Evolutionary conservation across 2,113 vertebrate genomes (phyloP).

Genomic region (Entelurus aequoreus): DNA sequence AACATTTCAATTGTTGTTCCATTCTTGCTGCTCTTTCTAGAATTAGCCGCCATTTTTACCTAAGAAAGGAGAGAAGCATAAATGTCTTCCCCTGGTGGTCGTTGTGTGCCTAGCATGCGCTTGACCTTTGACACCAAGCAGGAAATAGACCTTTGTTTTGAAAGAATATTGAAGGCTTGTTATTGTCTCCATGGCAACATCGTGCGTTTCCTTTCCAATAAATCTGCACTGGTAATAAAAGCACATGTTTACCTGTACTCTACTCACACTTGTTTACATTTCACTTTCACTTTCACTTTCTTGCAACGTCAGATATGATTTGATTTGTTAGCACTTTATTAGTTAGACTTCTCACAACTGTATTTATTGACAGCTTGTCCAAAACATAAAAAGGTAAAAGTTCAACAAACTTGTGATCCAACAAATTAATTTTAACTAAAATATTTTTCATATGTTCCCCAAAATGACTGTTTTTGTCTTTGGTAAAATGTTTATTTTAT

Average conservation of each 20-base stretch:
- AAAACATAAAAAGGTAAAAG: no score
- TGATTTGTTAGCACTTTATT: background rate
- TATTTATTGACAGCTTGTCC: no score
- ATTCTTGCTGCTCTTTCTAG: constrained; percentile 10
- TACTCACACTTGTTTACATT: background rate
- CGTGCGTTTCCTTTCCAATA: constrained; percentile 54
- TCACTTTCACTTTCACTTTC: no score
- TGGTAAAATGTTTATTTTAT: no score
- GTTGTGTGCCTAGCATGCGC: constrained; percentile 23
- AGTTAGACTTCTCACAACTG: background rate
- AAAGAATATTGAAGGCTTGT: background rate
- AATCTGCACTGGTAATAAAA: constrained; percentile 79
- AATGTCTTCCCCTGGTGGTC: constrained; percentile 27
- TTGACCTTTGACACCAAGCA: no score
- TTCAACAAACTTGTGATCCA: no score
- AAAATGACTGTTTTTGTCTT: no score
- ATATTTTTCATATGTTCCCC: no score
- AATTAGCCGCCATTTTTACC: no score
- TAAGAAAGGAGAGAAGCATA: background rate
- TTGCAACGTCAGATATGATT: background rate
- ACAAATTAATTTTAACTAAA: no score
- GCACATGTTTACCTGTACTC: constrained; percentile 71
- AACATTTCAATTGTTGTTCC: constrained; percentile 8
- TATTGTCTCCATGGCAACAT: constrained; percentile 24
- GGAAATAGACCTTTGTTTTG: constrained; percentile 12